Evolutionary conservation across 2,888 invertebrate species (phyloP).

Genomic region (Pyrgus malvae): DNA sequence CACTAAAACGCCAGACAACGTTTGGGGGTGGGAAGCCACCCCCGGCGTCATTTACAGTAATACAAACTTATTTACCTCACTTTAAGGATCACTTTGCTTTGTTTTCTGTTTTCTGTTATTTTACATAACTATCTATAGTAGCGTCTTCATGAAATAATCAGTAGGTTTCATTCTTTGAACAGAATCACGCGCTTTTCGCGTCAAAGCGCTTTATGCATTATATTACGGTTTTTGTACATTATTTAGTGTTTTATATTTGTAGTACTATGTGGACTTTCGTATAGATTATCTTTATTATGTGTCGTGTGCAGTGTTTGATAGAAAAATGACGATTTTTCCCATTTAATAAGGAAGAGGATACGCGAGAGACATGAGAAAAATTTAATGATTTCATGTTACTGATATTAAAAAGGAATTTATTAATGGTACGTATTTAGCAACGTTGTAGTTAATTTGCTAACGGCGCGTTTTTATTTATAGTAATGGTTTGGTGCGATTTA

Average conservation of each 20-base stretch:
- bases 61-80: slow-evolving; percentile 22
- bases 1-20: slow-evolving; percentile 11
- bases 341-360: slow-evolving; percentile 19
- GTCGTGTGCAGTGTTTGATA: slow-evolving; percentile 2
- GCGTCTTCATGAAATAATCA: slow-evolving; percentile 69
- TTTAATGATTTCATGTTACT: slow-evolving; percentile 37
- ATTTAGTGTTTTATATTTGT: not conserved
- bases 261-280: slow-evolving; percentile 26
- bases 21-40: slow-evolving; percentile 45
- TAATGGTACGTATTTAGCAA: slow-evolving; percentile 36
- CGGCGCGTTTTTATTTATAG: slow-evolving; percentile 17
- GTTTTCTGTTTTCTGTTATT: slow-evolving; percentile 51
- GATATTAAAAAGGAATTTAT: slow-evolving; percentile 34
- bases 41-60: slow-evolving; percentile 37
- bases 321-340: slow-evolving; percentile 22
- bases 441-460: slow-evolving; percentile 2
- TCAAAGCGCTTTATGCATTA: slow-evolving; percentile 22
- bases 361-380: slow-evolving; percentile 30
- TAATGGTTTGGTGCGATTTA: not conserved
- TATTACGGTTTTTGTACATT: slow-evolving; percentile 11
- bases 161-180: slow-evolving; percentile 50
- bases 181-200: slow-evolving; percentile 21
- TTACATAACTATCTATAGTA: slow-evolving; percentile 60
- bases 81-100: slow-evolving; percentile 37
- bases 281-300: slow-evolving; percentile 7